Percentiles rank a stretch among this genome's conserved stretches.
Evolutionary conservation across 2,113 vertebrate genomes (phyloP).

Genomic region (Coryphaenoides rupestris): DNA sequence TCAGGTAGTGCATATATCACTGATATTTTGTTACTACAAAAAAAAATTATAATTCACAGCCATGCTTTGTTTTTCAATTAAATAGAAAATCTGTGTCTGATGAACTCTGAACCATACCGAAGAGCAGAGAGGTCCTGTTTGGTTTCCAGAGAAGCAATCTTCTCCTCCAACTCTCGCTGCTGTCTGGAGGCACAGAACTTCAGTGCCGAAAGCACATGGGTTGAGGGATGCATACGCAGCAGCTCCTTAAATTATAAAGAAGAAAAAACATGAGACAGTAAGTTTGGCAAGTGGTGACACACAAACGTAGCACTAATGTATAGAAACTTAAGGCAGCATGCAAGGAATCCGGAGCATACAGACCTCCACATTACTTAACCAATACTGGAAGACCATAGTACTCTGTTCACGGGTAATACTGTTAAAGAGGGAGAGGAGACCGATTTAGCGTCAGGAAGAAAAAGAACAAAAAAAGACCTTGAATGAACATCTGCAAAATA

Average conservation of each 20-base stretch:
- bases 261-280: neutral
- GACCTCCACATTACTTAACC: conserved; percentile 81
- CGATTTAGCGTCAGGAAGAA: neutral
- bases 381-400: conserved; percentile 71
- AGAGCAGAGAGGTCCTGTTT: conserved; percentile 62
- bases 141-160: conserved; percentile 61
- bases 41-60: neutral
- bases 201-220: conserved; percentile 76
- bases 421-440: neutral
- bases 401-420: conserved; percentile 67
- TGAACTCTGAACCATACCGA: conserved; percentile 57
- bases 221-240: conserved; percentile 70
- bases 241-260: conserved; percentile 64
- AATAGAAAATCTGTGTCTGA: no score
- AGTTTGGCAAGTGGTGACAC: neutral
- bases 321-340: neutral
- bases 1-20: neutral
- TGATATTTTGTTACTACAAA: neutral
- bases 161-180: conserved; percentile 69
- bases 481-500: neutral
- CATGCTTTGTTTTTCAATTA: neutral
- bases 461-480: neutral
- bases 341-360: conserved; percentile 1
- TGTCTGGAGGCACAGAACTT: conserved; percentile 74
- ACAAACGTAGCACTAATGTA: neutral